Evolutionary conservation across 2,113 vertebrate species (phyloP), one percentile per base, ranked within the genome.

Genomic region (Onychostoma macrolepis): DNA sequence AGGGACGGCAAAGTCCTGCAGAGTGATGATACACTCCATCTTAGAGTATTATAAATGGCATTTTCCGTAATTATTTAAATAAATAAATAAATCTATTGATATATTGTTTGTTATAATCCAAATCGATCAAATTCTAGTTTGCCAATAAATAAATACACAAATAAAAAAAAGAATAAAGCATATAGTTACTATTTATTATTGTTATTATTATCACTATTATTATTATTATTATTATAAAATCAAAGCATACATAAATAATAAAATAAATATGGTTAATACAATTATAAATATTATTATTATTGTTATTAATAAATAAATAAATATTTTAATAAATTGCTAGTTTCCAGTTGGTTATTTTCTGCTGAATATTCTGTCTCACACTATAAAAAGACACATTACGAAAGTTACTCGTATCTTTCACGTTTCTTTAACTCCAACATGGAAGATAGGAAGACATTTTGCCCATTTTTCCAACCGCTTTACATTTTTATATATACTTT

Each of bases 31-130:
- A 36, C 6, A 33, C 67, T 71, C 12, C 5, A 8, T 71, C 67
- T 71, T 38, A 71, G 67, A 71, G n/a, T 26, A 76, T 45, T n/a
- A 48, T 48, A 76, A 48, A 78, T 78, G 45, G 8, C 45, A 53
- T 53, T 76, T 26, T n/a, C 21, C 4, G n/a, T 45, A 76, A 45
- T 26, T 33, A 21, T 78, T 50, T 48, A 48, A 43, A 48, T 12
- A 48, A 43, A 0, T 48, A 48, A 48, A 48, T 48, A 48, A 48
- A 48, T 13, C 2, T 48, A 7, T 48, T 3, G 13, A 12, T 48
- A 48, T 13, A 24, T 56, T 9, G 2, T 50, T 36, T 50, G 15
- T 50, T 15, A 50, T 4, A 50, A 15, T 50, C 48, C 45, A 50
- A 50, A 15, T 48, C 12, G 1, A 50, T 45, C 13, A 50, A 50